Base-by-base conservation (phyloP, 2,888 invertebrate genomes). In the Stenodema calcarata region DNA sequence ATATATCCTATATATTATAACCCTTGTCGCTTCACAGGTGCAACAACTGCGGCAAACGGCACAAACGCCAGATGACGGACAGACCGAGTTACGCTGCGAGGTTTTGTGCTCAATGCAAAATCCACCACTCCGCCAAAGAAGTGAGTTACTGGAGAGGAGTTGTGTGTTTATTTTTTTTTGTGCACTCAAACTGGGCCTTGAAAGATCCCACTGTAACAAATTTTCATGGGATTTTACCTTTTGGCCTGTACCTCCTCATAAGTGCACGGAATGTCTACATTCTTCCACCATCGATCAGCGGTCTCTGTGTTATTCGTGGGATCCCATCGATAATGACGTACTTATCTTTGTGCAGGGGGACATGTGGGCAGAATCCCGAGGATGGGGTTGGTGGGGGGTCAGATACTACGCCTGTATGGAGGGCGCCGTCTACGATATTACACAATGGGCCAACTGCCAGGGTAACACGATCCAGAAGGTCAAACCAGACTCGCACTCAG, bases 351-450 rank as follows among this genome's bases (percentile, higher is more conserved):
- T 87, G 0, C 91, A 96, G 84, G 96, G 98, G 87, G 98, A 98
- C 91, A 97, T 98, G 90, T 98, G 98, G 98, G 98, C 98, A 76
- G 98, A 98, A 92, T 96, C 97, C 69, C 94, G 94, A 90, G 94
- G 96, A 92, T 93, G 97, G 92, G 98, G 98, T 18, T 97, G 98
- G 95, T 93, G 97, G 92, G 98, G 98, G 18, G 97, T 98, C 95
- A 96, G 97, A 92, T 98, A 98, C 93, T 97, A 96, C 92, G 98
- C 98, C 83, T 96, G 98, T 90, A 98, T 98, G 97, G 98, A 98
- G 91, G 97, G 97, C 86, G 96, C 95, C 88, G 96, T 98, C 42
- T 98, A 97, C 91, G 97, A 98, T 92, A 98, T 99, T 90, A 98
- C 98, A 75, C 97, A 98, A 92, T 98, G 98, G 98, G 98, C 98